Conservation (phyloP, 2,797 vertebrate species). For the Takifugu ocellatus region DNA sequence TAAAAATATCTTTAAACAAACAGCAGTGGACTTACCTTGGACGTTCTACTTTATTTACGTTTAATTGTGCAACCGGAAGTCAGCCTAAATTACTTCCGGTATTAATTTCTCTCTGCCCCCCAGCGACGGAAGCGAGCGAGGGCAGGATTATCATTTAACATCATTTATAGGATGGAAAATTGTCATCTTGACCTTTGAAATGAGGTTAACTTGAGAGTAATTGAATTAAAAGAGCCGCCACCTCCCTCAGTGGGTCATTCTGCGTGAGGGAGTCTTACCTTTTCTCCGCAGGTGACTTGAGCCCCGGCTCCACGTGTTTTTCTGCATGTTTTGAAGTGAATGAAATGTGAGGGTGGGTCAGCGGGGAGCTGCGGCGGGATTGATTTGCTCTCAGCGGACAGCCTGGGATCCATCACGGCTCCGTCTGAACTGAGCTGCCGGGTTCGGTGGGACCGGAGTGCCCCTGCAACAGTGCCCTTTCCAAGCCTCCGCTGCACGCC, state of each 20-base stretch:
- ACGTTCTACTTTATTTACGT: too few relatives aligned
- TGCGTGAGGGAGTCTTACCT: constrained; percentile 13
- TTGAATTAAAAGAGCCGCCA: background rate
- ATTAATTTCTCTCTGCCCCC: too few relatives aligned
- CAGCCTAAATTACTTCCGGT: too few relatives aligned
- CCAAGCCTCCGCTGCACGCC: constrained; percentile 42
- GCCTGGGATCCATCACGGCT: constrained; percentile 59
- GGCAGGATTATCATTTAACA: too few relatives aligned
- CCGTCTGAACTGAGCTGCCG: constrained; percentile 45
- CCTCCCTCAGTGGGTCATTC: background rate
- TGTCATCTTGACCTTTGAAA: too few relatives aligned
- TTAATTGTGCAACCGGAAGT: too few relatives aligned
- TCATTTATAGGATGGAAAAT: too few relatives aligned
- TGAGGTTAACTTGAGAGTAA: background rate
- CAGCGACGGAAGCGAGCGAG: too few relatives aligned
- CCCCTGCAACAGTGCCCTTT: constrained; percentile 54
- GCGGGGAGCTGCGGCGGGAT: constrained; percentile 60
- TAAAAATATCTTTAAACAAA: too few relatives aligned
- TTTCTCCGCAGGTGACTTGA: constrained; percentile 20
- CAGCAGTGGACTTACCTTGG: too few relatives aligned
- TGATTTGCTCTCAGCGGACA: constrained; percentile 65
- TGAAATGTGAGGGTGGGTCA: constrained; percentile 67
- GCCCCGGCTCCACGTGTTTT: constrained; percentile 30
- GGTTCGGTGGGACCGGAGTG: constrained; percentile 33
- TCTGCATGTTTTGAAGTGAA: constrained; percentile 51